Base-by-base conservation (phyloP, 2,113 vertebrate genomes). In the Tinamus guttatus region DNA sequence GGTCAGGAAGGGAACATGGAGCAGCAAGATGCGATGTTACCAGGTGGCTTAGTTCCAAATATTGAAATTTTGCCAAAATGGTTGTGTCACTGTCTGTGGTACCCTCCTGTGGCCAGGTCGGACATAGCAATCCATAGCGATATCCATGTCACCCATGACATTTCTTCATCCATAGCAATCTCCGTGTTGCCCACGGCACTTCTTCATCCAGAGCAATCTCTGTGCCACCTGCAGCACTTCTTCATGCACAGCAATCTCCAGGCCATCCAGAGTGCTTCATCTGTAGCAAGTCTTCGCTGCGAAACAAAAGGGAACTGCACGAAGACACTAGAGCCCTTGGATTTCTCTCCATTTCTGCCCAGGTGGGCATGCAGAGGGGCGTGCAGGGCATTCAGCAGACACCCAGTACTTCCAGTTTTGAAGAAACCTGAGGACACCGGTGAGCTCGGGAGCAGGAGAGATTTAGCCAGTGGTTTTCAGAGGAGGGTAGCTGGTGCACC, bases 91-190 rank as follows among this genome's bases (percentile, higher is more conserved):
- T 19, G 96, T 11, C 92, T 95, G 94, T 69, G 94, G 94, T 90
- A 95, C 96, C 96, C 94, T 41, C 95, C 88, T 86, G 95, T 88
- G 96, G 95, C 89, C 90, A 75, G 64, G 60, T 16, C 95, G 11
- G 88, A 85, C 95, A 97, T 75, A 78, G 94, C 96, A 95, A 36
- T 24, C 64, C 64, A 0, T 1, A 1, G 43, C 27, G 3, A 13
- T 4, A 24, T 19, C 52, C 13, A 0, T 1, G 63, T 9, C 58
- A 30, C 45, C 27, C 2, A 2, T 69, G 21, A 1, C 0, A 8
- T 40, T 24, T 19, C 68, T 19, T 36, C 64, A 13, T 11, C 32
- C n/a, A 24, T 11, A 3, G 52, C 27, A 9, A 56, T 56, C 27
- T 30, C 28, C 52, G 7, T 30, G 52, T 17, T 56, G 52, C 52